Conservation (phyloP, 2,797 vertebrate species). For the Rhynchonycteris naso region DNA sequence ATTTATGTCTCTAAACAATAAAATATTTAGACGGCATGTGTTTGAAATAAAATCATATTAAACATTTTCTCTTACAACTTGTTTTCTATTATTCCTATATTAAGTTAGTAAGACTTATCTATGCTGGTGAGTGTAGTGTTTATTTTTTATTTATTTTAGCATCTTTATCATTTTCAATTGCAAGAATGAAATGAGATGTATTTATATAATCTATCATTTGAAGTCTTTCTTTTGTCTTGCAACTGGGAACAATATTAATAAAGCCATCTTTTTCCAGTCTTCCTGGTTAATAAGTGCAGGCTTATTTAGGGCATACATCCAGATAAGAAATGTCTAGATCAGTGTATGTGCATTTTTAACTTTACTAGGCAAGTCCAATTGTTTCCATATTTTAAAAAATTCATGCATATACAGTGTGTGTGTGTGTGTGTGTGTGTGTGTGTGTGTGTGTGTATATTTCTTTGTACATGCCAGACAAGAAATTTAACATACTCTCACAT, state of each 20-base stretch:
- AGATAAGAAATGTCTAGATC: neutral
- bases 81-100: neutral
- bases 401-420: neutral
- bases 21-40: neutral
- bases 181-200: neutral
- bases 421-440: no score
- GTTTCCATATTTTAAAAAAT: neutral
- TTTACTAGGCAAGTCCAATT: neutral
- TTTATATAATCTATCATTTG: neutral
- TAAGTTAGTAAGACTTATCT: neutral
- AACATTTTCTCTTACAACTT: neutral
- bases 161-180: constrained; percentile 13
- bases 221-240: neutral
- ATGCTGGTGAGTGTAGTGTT: neutral
- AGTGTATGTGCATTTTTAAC: neutral
- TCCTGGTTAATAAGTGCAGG: neutral
- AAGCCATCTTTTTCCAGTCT: neutral
- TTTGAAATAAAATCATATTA: constrained; percentile 14
- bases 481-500: neutral
- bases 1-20: neutral
- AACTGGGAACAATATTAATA: neutral
- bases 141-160: constrained; percentile 39
- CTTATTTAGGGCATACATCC: neutral
- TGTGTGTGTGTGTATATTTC: no score
- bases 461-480: neutral